Evolutionary conservation across 2,113 vertebrate species (phyloP).

Genomic region (Semnopithecus entellus): DNA sequence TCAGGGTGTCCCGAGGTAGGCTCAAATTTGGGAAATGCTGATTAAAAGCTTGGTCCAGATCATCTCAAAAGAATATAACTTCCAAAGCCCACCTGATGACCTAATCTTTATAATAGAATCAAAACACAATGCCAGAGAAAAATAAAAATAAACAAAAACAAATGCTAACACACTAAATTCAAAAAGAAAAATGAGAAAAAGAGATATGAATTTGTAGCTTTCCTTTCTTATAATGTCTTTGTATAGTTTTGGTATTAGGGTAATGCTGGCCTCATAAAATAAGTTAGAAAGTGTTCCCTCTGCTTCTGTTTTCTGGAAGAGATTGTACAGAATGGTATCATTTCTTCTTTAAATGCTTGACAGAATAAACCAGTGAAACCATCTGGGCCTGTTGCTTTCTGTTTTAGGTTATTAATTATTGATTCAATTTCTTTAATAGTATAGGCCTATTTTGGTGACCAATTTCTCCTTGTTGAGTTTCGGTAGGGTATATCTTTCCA

Average conservation of each 20-base stretch:
- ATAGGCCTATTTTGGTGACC: not conserved
- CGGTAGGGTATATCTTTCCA: not conserved
- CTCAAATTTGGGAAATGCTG: not conserved
- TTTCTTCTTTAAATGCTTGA: not conserved
- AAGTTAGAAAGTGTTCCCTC: not conserved
- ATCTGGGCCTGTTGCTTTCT: not conserved
- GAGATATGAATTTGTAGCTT: not conserved
- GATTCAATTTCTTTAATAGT: not conserved
- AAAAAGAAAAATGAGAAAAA: not conserved
- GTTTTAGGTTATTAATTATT: not conserved
- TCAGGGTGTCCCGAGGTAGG: not conserved
- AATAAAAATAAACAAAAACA: not conserved
- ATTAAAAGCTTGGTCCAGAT: not conserved
- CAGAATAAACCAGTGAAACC: not conserved
- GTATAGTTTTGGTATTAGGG: not conserved
- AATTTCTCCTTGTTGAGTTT: not conserved
- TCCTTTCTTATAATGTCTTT: not conserved
- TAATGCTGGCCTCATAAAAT: not conserved
- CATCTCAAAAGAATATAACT: not conserved
- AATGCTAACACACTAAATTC: not conserved
- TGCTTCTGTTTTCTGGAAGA: not conserved
- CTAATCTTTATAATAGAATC: not conserved
- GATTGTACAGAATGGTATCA: not conserved
- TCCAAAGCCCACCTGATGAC: not conserved
- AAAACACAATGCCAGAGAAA: not conserved